These are phyloP conservation scores for Calyptommatus sinebrachiatus DNA, from an alignment of 2,113 vertebrate genomes.

Conservation along the genomic window DNA sequence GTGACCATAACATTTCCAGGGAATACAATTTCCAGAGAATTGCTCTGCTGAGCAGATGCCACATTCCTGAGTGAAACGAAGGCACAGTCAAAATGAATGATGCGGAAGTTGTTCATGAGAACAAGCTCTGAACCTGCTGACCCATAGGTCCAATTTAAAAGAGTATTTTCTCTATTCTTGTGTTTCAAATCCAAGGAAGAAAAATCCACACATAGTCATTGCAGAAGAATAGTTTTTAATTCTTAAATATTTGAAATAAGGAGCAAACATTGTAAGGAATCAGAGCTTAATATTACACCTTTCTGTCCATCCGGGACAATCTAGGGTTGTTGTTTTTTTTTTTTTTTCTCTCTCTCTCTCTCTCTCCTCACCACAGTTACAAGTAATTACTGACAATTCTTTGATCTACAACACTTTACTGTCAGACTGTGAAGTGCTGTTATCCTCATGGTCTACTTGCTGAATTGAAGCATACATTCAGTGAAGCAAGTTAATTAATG, in stretches of 20 bases:
- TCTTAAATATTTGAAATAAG: background rate
- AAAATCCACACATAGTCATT: background rate
- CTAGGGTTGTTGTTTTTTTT: background rate
- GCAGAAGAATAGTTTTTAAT: background rate
- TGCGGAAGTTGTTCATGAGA: too few species aligned
- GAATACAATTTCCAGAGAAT: too few species aligned
- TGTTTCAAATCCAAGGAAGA: background rate
- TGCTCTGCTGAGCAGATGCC: too few species aligned
- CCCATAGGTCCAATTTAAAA: too few species aligned
- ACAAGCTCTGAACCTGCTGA: too few species aligned
- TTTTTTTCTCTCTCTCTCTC: too few species aligned
- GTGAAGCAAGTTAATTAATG: slow-evolving; percentile 15
- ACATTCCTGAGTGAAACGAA: too few species aligned
- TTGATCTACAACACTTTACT: background rate
- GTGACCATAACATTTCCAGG: too few species aligned
- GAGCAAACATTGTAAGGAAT: background rate
- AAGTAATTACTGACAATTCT: background rate
- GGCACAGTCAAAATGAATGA: too few species aligned
- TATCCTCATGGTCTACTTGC: background rate
- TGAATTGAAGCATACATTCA: slow-evolving; percentile 8
- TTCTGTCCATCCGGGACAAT: background rate
- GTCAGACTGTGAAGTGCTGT: slow-evolving; percentile 2
- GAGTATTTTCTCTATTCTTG: too few species aligned
- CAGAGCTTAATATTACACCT: background rate
- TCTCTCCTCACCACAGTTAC: background rate